Percentiles rank a stretch among this genome's conserved stretches.
Conservation (phyloP, 2,113 vertebrate genomes). For the Callocephalon fimbriatum region DNA sequence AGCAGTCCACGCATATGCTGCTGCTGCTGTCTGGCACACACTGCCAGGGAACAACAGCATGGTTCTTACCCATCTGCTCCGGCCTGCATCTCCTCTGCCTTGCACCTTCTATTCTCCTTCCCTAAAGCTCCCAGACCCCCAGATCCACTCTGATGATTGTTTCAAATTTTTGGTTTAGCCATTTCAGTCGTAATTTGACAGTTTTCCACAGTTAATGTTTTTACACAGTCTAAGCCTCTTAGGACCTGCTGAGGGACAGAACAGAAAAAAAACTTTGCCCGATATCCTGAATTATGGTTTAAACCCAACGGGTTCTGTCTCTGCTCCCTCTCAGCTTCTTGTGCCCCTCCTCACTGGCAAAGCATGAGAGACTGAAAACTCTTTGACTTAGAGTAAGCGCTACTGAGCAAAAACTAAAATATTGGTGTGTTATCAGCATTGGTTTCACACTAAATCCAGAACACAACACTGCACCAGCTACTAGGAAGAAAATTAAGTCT, state of each 20-base stretch:
- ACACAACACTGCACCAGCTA: background rate
- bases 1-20: rapidly evolving
- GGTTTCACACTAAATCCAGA: background rate
- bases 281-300: background rate
- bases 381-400: background rate
- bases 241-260: background rate
- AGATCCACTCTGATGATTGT: rapidly evolving
- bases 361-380: background rate
- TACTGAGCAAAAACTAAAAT: background rate
- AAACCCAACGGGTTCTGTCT: background rate
- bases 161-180: background rate
- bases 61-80: background rate
- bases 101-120: background rate
- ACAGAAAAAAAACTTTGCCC: background rate
- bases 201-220: background rate
- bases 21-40: background rate
- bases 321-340: background rate
- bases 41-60: rapidly evolving
- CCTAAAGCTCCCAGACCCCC: background rate
- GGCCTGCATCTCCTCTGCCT: background rate
- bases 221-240: background rate
- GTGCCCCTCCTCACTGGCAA: background rate
- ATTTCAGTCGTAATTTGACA: background rate
- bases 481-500: background rate
- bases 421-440: background rate